Conservation (phyloP, 2,113 vertebrate species). For the Campylorhamphus procurvoides region DNA sequence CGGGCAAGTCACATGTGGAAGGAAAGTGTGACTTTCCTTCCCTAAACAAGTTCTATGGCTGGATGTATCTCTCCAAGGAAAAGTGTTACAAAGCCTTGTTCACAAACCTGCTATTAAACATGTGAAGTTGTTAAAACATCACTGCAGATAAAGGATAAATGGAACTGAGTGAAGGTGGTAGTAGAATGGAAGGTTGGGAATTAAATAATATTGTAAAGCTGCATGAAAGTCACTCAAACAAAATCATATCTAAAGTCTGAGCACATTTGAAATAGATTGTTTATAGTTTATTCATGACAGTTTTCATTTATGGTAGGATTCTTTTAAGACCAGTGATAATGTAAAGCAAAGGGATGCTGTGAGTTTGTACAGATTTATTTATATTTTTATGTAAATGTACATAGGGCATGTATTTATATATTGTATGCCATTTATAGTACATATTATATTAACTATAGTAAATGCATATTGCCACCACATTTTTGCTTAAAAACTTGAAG, state of each 20-base stretch:
- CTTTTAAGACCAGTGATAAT: neutral
- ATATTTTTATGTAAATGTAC: neutral
- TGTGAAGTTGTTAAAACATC: neutral
- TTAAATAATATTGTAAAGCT: neutral
- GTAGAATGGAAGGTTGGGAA: neutral
- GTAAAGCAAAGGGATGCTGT: neutral
- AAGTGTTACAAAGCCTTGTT: neutral
- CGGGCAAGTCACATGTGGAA: constrained; percentile 8
- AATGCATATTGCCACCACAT: neutral
- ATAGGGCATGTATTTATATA: neutral
- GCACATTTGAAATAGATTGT: neutral
- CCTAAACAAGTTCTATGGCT: neutral
- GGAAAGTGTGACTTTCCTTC: constrained; percentile 5
- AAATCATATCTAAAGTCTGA: neutral
- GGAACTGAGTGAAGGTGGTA: neutral
- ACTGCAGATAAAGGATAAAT: neutral
- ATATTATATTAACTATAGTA: neutral
- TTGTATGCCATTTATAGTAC: neutral
- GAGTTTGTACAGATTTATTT: neutral
- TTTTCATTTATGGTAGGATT: neutral
- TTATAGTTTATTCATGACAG: neutral
- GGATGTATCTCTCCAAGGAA: neutral
- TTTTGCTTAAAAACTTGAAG: neutral
- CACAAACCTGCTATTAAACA: neutral
- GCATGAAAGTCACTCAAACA: neutral